Conservation (phyloP, 2,113 vertebrate species). For the Anolis carolinensis region DNA sequence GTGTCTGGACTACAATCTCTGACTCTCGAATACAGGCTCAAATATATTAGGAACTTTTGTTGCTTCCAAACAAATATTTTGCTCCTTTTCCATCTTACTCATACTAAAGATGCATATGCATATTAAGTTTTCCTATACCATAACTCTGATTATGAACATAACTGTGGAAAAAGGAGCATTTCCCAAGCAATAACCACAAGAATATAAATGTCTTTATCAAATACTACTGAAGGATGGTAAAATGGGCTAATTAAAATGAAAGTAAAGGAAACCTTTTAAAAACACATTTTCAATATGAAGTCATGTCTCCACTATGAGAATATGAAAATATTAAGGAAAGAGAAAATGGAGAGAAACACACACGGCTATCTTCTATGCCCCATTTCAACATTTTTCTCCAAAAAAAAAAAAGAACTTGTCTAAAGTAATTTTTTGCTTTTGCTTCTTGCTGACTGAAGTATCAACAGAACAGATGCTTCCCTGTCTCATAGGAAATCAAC, state of each 20-base stretch:
- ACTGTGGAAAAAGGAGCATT: background rate
- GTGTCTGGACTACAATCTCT: too few relatives aligned
- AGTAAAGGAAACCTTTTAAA: background rate
- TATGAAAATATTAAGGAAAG: background rate
- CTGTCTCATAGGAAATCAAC: conserved; percentile 21
- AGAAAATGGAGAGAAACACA: background rate
- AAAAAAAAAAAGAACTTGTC: conserved; percentile 3
- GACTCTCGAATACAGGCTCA: too few relatives aligned
- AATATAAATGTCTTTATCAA: background rate
- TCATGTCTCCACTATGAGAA: background rate
- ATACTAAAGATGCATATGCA: background rate
- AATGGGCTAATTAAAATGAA: background rate
- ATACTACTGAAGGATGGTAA: background rate
- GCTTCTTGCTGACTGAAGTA: conserved; percentile 16
- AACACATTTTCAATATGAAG: background rate
- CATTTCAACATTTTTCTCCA: rapidly evolving
- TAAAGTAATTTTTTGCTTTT: background rate
- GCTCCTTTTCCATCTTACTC: too few relatives aligned
- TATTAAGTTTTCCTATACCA: background rate
- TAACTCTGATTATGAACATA: background rate
- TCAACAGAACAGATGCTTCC: conserved; percentile 58
- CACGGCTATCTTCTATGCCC: background rate
- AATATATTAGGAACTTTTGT: too few relatives aligned
- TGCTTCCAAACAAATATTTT: too few relatives aligned
- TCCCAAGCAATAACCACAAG: background rate